Base-by-base conservation (phyloP, 2,888 invertebrate species). In the Caenorhabditis wallacei region DNA sequence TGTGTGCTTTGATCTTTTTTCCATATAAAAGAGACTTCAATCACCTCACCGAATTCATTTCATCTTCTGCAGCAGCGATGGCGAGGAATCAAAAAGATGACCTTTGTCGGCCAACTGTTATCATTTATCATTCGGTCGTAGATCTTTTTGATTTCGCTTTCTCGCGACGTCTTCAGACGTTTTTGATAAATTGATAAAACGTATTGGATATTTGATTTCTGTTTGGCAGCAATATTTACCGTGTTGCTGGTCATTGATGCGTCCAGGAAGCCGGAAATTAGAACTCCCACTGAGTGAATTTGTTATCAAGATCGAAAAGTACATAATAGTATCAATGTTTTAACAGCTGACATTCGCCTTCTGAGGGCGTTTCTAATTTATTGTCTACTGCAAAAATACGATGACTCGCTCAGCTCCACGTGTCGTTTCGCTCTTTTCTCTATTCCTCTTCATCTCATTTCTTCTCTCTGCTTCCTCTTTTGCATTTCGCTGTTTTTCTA, bases 71-170 rank as follows among this genome's bases (percentile, higher is more conserved):
- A 37, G 20, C 51, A 37, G 18, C 46, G 70, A 43, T 40, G 43
- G 53, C 40, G 48, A 46, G 46, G 5, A 57, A 76, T 69, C 61
- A 61, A 76, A 76, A 76, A 69, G 61, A 61, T 69, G 61, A 61
- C 69, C 69, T 61, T 53, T 76, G 61, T 26, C 61, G 56, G 46
- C 43, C 61, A 68, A 76, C 53, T 69, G 59, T 43, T 68, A 59
- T 48, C 75, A 37, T 13, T 51, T 64, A 43, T 40, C 43, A 37
- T 3, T 26, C 22, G 51, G 48, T 35, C 68, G 69, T 37, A 76
- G 75, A 69, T 76, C 76, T 54, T 46, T 53, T 18, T 30, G 30
- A 56, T 76, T 76, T 76, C 61, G 20, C 53, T 69, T 61, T 61
- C 5, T 35, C 53, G 13, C 11, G 11, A 10, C 59, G 57, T 13